A percentile compares a stretch with the other conserved stretches of the same genome.
These are phyloP conservation scores for Stegastes partitus DNA, from an alignment of 2,113 vertebrate species.

Conservation along the genomic window DNA sequence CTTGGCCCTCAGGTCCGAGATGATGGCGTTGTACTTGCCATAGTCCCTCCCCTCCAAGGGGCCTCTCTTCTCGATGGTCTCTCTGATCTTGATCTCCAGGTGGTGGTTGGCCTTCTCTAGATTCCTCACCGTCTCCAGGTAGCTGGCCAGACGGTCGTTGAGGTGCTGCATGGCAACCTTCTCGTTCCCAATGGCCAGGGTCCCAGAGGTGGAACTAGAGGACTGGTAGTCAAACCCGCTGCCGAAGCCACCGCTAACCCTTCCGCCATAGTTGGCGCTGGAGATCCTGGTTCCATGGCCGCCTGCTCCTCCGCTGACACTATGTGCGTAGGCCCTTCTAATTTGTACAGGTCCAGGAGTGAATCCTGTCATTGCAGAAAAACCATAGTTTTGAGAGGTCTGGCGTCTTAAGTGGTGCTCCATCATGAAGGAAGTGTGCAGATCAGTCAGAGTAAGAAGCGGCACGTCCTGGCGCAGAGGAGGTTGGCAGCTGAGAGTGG, in stretches of 20 bases:
- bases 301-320: constrained; percentile 78
- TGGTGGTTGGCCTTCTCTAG: constrained; percentile 82
- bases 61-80: constrained; percentile 78
- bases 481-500: constrained; percentile 41
- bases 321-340: constrained; percentile 55
- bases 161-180: constrained; percentile 83
- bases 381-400: not conserved
- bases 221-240: constrained; percentile 39
- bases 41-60: constrained; percentile 75
- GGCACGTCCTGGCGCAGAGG: constrained; percentile 26
- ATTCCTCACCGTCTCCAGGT: constrained; percentile 82
- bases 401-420: constrained; percentile 44
- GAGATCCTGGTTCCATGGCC: constrained; percentile 79
- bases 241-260: constrained; percentile 43
- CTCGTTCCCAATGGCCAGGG: constrained; percentile 74
- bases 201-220: not conserved
- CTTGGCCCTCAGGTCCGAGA: constrained; percentile 78
- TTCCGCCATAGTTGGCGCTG: constrained; percentile 23
- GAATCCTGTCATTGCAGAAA: not conserved
- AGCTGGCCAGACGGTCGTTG: constrained; percentile 83
- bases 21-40: constrained; percentile 69
- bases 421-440: constrained; percentile 50
- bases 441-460: constrained; percentile 26
- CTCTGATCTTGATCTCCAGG: constrained; percentile 82
- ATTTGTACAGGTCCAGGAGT: not conserved